Base-by-base conservation (phyloP, 2,797 vertebrate species). In the Ataeniobius toweri region DNA sequence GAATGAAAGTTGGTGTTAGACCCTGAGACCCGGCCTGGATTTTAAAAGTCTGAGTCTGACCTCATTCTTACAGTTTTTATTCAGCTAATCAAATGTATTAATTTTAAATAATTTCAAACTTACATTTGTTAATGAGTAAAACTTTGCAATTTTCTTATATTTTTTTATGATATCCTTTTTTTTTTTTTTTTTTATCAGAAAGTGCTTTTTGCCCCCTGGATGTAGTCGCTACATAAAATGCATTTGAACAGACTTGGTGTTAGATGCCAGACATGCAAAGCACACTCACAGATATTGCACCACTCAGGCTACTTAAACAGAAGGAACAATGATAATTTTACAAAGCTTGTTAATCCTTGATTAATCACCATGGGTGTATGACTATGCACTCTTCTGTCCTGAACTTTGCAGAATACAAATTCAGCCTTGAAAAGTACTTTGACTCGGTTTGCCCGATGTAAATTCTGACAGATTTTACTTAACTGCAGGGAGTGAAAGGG, bases 401-500 rank as follows among this genome's bases (percentile, higher is more conserved):
- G 51, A 86, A 73, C 78, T 76, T 76, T 83, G 56, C 75, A 31
- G 63, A 84, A 80, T 73, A 76, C 63, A 56, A 71, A 81, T 68
- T 26, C 50, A 55, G 24, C 20, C 48, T 14, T 67, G 41, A 68
- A 76, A 81, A 78, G 78, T 28, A 22, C 3, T 69, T 72, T 36
- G 70, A 48, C 59, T 74, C 12, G 50, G 31, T 56, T 48, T 82
- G 18, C 69, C 24, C 46, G 65, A 61, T 74, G 28, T 69, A 67
- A 77, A 71, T 71, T 75, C 16, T 88, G 26, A 83, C 63, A 58
- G 56, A 82, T 78, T 44, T 79, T 44, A 81, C 16, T 86, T 6
- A 50, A 70, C 86, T 81, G 79, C 89, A 95, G 96, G 96, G 92
- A 95, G 94, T 28, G 94, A 91, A 85, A 95, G 95, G 89, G 90